These are phyloP conservation scores for Yponomeuta evonymella DNA, from an alignment of 2,888 invertebrate species.

Conservation along the genomic window DNA sequence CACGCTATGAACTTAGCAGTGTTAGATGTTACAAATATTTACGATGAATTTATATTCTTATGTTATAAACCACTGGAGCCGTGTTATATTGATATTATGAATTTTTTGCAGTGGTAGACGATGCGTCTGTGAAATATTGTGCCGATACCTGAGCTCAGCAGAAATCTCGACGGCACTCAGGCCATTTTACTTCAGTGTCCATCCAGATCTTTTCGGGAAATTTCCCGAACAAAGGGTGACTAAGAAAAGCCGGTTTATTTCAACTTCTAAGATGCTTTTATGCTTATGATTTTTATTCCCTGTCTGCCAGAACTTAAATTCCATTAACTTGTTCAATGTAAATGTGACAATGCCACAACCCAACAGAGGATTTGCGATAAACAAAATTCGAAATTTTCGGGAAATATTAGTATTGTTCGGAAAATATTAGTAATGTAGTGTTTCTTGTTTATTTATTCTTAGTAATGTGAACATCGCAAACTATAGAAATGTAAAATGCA, in stretches of 20 bases:
- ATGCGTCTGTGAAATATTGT: conserved; percentile 39
- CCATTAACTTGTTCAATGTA: too few relatives aligned
- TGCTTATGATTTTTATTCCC: too few relatives aligned
- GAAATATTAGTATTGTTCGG: too few relatives aligned
- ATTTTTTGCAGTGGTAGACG: conserved; percentile 31
- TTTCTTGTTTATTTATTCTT: too few relatives aligned
- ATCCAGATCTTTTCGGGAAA: conserved; percentile 96
- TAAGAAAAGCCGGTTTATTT: neutral
- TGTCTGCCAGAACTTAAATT: too few relatives aligned
- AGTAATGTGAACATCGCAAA: too few relatives aligned
- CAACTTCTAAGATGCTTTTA: too few relatives aligned
- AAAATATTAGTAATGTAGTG: too few relatives aligned
- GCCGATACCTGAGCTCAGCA: conserved; percentile 79
- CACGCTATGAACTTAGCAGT: neutral
- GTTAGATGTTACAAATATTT: neutral
- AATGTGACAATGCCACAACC: too few relatives aligned
- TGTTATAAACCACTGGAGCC: neutral
- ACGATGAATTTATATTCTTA: neutral
- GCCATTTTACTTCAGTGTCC: conserved; percentile 96
- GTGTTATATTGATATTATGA: neutral
- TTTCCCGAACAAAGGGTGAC: conserved; percentile 91
- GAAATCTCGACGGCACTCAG: conserved; percentile 93
- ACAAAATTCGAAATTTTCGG: too few relatives aligned
- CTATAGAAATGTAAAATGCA: too few relatives aligned
- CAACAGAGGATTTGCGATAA: too few relatives aligned